Percentiles rank a stretch among this genome's conserved stretches.
These are phyloP conservation scores for Rhinophrynus dorsalis DNA, from an alignment of 2,797 vertebrate genomes.

Conservation along the genomic window DNA sequence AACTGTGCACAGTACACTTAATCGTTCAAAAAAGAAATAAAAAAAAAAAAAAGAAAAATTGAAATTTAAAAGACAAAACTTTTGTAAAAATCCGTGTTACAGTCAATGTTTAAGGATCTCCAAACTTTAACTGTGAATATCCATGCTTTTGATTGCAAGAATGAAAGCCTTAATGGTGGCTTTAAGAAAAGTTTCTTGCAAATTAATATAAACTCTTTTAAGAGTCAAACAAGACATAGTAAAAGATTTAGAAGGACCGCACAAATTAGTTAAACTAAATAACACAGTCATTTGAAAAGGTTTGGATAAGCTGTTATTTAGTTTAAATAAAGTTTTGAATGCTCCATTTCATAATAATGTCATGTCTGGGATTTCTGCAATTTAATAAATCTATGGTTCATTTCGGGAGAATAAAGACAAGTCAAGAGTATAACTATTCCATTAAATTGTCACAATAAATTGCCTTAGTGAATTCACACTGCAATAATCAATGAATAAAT, in stretches of 20 bases:
- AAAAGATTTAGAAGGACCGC: slow-evolving; percentile 9
- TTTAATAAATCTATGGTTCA: slow-evolving; percentile 44
- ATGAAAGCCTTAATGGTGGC: no score
- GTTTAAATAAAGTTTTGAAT: slow-evolving; percentile 28
- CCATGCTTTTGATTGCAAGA: no score
- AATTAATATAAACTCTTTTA: no score
- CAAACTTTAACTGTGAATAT: no score
- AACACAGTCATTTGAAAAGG: slow-evolving; percentile 11
- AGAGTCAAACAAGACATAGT: neutral
- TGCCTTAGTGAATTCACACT: slow-evolving; percentile 42
- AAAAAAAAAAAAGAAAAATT: no score
- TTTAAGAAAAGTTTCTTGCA: no score
- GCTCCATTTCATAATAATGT: slow-evolving; percentile 35
- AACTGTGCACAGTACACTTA: no score
- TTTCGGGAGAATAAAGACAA: slow-evolving; percentile 39
- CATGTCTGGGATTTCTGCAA: slow-evolving; percentile 39
- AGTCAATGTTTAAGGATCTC: no score
- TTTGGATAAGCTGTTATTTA: slow-evolving; percentile 33
- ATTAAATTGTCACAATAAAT: slow-evolving; percentile 50
- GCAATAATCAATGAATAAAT: slow-evolving; percentile 48
- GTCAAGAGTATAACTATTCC: slow-evolving; percentile 40
- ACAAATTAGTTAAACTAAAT: slow-evolving; percentile 15
- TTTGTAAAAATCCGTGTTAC: no score
- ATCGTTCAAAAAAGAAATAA: no score
- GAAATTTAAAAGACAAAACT: no score